phyloP scores from a whole-genome alignment of 1,140 invertebrate genomes.

The Mylabris phalerata region DNA sequence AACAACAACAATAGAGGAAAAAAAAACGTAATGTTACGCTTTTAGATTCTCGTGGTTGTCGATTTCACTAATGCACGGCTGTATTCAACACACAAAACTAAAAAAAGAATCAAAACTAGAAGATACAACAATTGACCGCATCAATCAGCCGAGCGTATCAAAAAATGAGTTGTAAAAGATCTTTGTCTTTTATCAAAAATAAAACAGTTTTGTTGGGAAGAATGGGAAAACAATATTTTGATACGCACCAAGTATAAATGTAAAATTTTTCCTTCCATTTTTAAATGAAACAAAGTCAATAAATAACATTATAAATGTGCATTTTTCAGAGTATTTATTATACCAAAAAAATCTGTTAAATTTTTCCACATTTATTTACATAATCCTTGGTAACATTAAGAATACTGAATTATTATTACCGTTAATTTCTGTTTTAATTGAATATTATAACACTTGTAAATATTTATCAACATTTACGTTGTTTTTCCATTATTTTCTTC shows the following conservation, averaged over 20 bases:
- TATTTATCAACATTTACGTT: neutral
- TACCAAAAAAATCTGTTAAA: constrained; percentile 13
- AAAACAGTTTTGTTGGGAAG: too few species aligned
- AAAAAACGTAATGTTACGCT: too few species aligned
- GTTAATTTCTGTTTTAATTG: constrained; percentile 4
- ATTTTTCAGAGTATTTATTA: constrained; percentile 19
- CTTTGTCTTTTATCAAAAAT: too few species aligned
- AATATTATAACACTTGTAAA: neutral
- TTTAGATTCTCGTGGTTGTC: too few species aligned
- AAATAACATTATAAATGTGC: neutral
- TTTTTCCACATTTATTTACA: constrained; percentile 29
- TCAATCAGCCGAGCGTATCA: too few species aligned
- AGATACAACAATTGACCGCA: too few species aligned
- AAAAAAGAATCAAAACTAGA: too few species aligned
- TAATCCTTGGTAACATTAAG: constrained; percentile 37
- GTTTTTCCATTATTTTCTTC: neutral
- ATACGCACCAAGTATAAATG: neutral
- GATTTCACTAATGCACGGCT: too few species aligned
- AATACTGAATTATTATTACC: constrained; percentile 35
- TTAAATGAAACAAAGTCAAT: neutral
- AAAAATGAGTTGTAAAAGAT: too few species aligned
- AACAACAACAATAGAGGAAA: too few species aligned
- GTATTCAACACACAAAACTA: too few species aligned
- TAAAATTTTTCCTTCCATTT: neutral
- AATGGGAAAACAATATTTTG: neutral